Percentiles rank a stretch among this genome's conserved stretches.
phyloP scores from a whole-genome alignment of 2,888 invertebrate genomes.

The Coelopa pilipes region DNA sequence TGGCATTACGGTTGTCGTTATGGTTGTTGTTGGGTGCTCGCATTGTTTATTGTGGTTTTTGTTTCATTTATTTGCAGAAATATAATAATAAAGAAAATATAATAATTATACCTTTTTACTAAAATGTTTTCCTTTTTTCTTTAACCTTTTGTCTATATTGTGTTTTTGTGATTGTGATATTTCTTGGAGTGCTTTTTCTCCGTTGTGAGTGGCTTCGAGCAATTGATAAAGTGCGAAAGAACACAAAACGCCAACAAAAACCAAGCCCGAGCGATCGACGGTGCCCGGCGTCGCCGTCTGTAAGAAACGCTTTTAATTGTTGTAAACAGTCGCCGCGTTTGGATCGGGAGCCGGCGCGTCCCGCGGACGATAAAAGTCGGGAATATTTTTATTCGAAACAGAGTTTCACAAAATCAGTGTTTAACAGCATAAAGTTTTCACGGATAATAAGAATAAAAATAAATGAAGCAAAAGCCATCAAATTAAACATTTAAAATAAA shows the following conservation, averaged over 20 bases:
- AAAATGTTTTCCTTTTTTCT: no score
- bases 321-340: conserved; percentile 51
- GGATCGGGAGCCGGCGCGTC: conserved; percentile 18
- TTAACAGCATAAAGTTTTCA: no score
- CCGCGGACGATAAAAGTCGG: background rate
- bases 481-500: no score
- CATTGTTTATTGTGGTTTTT: no score
- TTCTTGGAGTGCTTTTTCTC: background rate
- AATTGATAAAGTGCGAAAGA: background rate
- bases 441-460: background rate
- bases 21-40: no score
- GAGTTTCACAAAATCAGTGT: background rate
- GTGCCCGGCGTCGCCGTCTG: conserved; percentile 43
- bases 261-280: background rate
- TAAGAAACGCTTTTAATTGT: conserved; percentile 58
- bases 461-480: background rate
- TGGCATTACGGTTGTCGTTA: no score
- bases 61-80: no score
- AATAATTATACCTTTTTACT: no score
- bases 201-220: background rate
- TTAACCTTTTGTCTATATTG: no score
- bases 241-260: conserved; percentile 18
- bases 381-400: background rate
- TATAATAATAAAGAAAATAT: no score
- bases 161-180: background rate